phyloP scores from a whole-genome alignment of 1,140 invertebrate genomes.

The Laupala kohalensis region DNA sequence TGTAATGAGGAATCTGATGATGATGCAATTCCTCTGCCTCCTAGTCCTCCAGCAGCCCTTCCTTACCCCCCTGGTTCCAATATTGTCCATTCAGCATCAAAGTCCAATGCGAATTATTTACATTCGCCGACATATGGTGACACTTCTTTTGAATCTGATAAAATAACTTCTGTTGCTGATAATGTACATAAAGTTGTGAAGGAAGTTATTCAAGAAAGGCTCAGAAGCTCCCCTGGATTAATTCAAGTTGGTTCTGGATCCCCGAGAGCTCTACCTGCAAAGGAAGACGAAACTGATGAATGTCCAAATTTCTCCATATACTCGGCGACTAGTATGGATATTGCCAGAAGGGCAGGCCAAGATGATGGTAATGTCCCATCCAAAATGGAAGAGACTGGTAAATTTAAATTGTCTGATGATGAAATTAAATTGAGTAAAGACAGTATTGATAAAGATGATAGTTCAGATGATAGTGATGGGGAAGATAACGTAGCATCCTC shows the following conservation, averaged over 20 bases:
- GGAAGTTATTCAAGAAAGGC: not conserved
- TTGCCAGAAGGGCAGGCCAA: conserved; percentile 36
- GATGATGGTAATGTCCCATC: not conserved
- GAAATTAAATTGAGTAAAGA: not conserved
- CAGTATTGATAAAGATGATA: not conserved
- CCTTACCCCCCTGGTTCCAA: not conserved
- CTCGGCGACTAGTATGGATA: conserved; percentile 60
- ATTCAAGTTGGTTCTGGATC: not conserved
- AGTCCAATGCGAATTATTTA: conserved; percentile 4
- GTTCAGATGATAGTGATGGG: not conserved
- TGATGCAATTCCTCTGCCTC: not conserved
- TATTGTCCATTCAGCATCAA: conserved; percentile 4
- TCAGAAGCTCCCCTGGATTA: not conserved
- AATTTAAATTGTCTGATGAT: conserved; percentile 2
- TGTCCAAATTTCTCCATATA: conserved; percentile 76
- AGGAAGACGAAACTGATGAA: conserved; percentile 48
- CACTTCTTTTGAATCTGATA: not conserved
- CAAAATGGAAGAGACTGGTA: not conserved
- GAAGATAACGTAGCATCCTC: not conserved
- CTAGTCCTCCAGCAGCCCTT: not conserved
- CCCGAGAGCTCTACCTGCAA: conserved; percentile 14
- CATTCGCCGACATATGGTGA: conserved; percentile 1
- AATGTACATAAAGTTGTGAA: conserved; percentile 1
- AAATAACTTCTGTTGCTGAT: not conserved
- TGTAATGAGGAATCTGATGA: not conserved